phyloP scores from a whole-genome alignment of 2,888 invertebrate genomes.

The Ichneumon xanthorius region DNA sequence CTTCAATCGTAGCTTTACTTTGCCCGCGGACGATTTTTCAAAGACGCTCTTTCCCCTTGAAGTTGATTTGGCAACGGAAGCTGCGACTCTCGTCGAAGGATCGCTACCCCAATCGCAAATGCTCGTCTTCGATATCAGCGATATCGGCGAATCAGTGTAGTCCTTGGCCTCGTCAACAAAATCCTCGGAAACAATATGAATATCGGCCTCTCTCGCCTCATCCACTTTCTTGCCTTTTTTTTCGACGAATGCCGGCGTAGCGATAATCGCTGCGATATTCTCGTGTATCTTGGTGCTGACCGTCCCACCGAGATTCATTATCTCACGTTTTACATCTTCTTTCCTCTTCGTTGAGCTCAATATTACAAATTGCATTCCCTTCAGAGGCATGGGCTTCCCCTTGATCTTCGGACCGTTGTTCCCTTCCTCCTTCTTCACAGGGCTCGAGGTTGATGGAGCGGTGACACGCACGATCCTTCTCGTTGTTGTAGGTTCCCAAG shows the following conservation, averaged over 20 bases:
- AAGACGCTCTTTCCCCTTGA: conserved; percentile 88
- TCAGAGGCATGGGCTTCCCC: conserved; percentile 89
- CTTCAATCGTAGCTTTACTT: conserved; percentile 90
- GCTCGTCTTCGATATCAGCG: conserved; percentile 89
- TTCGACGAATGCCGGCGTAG: conserved; percentile 89
- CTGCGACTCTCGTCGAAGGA: conserved; percentile 85
- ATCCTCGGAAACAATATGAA: conserved; percentile 93
- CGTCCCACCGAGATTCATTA: conserved; percentile 92
- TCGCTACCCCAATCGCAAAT: conserved; percentile 95
- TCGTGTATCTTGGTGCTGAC: conserved; percentile 88
- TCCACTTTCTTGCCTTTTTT: conserved; percentile 89
- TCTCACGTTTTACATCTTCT: conserved; percentile 89
- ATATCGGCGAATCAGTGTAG: conserved; percentile 88
- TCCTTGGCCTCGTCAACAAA: conserved; percentile 90
- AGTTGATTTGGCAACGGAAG: conserved; percentile 86
- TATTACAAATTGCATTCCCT: conserved; percentile 92
- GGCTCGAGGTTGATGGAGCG: conserved; percentile 84
- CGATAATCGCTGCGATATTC: conserved; percentile 91
- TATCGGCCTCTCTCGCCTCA: conserved; percentile 88
- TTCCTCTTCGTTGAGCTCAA: conserved; percentile 87
- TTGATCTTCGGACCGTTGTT: conserved; percentile 88
- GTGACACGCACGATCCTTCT: conserved; percentile 87
- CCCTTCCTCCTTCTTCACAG: conserved; percentile 86
- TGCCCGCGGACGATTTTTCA: conserved; percentile 86
- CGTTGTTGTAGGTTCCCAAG: conserved; percentile 87